Evolutionary conservation across 1,140 invertebrate species (phyloP).

Genomic region (Phocides pigmalion): DNA sequence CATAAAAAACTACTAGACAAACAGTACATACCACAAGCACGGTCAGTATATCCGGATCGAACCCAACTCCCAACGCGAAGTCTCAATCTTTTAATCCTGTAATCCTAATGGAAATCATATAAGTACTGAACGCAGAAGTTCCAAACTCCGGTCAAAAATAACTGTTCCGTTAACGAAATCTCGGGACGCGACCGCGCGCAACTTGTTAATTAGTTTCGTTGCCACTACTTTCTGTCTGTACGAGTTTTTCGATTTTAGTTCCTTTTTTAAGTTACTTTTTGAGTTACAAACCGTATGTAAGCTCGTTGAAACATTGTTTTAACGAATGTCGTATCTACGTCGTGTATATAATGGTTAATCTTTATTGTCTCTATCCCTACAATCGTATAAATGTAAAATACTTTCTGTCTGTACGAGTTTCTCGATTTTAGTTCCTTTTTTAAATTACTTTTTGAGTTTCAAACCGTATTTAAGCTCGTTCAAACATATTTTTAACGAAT

Average conservation of each 20-base stretch:
- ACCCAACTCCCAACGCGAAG: neutral
- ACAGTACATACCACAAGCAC: neutral
- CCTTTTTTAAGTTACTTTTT: conserved; percentile 13
- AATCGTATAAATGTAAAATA: too few species aligned
- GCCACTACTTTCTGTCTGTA: conserved; percentile 45
- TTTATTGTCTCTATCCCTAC: too few species aligned
- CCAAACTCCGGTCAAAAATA: conserved; percentile 43
- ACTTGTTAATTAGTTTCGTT: conserved; percentile 59
- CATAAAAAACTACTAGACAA: too few species aligned
- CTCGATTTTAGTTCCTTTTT: conserved; percentile 11
- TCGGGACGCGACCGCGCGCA: conserved; percentile 38
- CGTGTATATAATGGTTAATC: too few species aligned
- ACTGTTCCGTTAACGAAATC: conserved; percentile 48
- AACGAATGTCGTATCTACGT: too few species aligned
- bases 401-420: conserved; percentile 39
- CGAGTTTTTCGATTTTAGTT: conserved; percentile 8
- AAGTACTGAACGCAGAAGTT: conserved; percentile 6
- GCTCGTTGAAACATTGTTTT: too few species aligned
- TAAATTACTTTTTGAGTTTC: neutral
- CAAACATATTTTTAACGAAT: too few species aligned
- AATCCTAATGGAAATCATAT: conserved; percentile 26
- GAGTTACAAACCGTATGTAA: neutral
- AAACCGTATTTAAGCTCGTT: neutral
- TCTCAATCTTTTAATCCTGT: conserved; percentile 14
- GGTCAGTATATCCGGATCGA: neutral